A percentile compares a stretch with the other conserved stretches of the same genome.
phyloP scores from a whole-genome alignment of 1,140 invertebrate genomes.

The Drosophila kanapiae region DNA sequence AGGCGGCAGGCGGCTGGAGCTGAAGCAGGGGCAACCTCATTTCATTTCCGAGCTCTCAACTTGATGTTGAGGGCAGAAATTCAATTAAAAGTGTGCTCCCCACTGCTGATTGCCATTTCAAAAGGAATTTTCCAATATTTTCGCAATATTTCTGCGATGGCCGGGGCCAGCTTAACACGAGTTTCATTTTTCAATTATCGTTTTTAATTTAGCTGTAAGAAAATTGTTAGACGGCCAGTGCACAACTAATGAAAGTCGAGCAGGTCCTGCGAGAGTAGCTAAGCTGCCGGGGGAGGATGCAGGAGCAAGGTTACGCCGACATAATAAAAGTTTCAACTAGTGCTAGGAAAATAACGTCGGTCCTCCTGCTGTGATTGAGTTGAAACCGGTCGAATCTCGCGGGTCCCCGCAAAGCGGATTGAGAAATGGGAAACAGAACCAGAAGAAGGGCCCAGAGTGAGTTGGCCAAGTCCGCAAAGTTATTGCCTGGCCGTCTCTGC shows the following conservation, averaged over 20 bases:
- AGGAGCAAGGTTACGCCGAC: constrained; percentile 46
- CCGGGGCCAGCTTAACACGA: constrained; percentile 34
- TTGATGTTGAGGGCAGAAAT: constrained; percentile 50
- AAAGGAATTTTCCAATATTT: constrained; percentile 75
- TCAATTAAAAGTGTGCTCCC: constrained; percentile 68
- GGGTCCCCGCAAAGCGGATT: constrained; percentile 55
- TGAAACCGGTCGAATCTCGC: constrained; percentile 73
- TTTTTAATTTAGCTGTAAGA: constrained; percentile 80
- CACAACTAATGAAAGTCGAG: constrained; percentile 76
- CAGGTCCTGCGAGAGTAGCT: constrained; percentile 16
- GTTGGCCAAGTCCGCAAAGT: constrained; percentile 51
- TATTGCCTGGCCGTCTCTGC: constrained; percentile 60
- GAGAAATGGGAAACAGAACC: constrained; percentile 36
- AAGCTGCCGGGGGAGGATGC: neutral
- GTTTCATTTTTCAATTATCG: constrained; percentile 83
- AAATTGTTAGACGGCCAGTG: constrained; percentile 65
- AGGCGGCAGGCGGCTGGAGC: neutral
- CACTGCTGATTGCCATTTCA: constrained; percentile 64
- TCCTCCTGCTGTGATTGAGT: constrained; percentile 80
- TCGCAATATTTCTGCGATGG: constrained; percentile 37
- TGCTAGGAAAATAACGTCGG: constrained; percentile 64
- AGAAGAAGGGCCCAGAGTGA: constrained; percentile 9
- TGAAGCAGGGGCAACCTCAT: neutral
- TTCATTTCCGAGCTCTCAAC: constrained; percentile 33
- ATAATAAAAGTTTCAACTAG: constrained; percentile 75